Evolutionary conservation across 2,113 vertebrate genomes (phyloP).

Genomic region (Scytalopus superciliaris): DNA sequence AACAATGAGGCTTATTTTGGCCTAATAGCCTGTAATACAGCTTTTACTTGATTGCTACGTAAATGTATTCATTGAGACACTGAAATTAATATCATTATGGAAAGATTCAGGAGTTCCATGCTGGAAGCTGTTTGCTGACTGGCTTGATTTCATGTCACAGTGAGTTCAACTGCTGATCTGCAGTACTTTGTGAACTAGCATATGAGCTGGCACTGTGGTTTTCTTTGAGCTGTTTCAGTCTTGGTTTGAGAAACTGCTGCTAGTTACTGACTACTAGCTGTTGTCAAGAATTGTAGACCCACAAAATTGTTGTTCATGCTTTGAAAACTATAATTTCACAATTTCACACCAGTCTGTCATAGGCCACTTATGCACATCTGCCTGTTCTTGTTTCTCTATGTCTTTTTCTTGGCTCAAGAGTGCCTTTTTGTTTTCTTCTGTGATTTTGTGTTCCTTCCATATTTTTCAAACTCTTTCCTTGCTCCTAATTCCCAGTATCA

Average conservation of each 20-base stretch:
- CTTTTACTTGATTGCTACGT: neutral
- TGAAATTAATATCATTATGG: neutral
- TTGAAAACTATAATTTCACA: neutral
- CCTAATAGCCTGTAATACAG: neutral
- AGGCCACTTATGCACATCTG: neutral
- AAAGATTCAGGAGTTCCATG: neutral
- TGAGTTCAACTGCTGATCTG: neutral
- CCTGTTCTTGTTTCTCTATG: neutral
- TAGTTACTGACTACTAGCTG: neutral
- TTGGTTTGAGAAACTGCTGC: neutral
- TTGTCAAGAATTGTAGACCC: neutral
- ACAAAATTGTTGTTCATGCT: neutral
- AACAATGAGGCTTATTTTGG: neutral
- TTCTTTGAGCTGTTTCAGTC: neutral
- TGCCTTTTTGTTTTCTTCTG: neutral
- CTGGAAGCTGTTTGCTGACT: neutral
- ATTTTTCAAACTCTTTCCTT: neutral
- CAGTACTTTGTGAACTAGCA: neutral
- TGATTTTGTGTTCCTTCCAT: neutral
- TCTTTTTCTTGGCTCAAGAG: neutral
- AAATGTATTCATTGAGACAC: neutral
- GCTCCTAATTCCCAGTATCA: neutral
- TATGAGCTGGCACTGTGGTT: neutral
- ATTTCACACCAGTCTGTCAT: neutral
- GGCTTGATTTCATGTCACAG: neutral